Conservation (phyloP, 2,113 vertebrate species). For the Asarcornis scutulata region DNA sequence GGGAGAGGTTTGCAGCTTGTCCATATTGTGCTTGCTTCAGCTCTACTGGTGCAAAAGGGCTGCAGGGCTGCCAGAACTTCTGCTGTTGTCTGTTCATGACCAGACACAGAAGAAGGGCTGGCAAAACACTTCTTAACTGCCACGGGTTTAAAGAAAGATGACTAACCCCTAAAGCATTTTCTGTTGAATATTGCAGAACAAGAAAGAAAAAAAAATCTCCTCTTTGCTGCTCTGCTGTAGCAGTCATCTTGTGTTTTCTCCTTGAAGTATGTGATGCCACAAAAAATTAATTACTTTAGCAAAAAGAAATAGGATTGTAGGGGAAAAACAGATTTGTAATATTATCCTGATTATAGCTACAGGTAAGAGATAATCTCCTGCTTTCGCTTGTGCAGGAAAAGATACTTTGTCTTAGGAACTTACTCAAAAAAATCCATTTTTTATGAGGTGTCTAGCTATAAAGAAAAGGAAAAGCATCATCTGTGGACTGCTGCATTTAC, state of each 20-base stretch:
- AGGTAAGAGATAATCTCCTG: constrained; percentile 26
- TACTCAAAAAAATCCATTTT: neutral
- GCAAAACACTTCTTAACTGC: constrained; percentile 33
- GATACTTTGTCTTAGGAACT: neutral
- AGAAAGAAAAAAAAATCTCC: neutral
- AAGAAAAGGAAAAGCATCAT: neutral
- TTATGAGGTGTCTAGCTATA: neutral
- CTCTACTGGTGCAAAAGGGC: neutral
- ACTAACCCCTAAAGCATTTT: constrained; percentile 19
- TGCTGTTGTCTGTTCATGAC: neutral
- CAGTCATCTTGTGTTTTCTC: constrained; percentile 57
- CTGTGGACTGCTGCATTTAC: neutral
- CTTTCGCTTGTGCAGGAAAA: neutral
- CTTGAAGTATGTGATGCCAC: constrained; percentile 71
- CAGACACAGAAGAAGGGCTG: neutral
- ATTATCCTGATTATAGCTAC: constrained; percentile 51
- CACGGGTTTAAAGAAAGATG: constrained; percentile 34
- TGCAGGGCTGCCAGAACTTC: neutral
- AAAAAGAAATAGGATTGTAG: constrained; percentile 69
- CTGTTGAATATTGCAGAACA: constrained; percentile 15
- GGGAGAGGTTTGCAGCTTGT: neutral
- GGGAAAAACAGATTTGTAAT: constrained; percentile 56
- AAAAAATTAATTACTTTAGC: constrained; percentile 72
- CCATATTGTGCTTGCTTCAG: neutral
- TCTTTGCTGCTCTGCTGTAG: constrained; percentile 30